Evolutionary conservation across 2,113 vertebrate genomes (phyloP), one percentile per base, ranked within the genome.

Genomic region (Alectura lathami): DNA sequence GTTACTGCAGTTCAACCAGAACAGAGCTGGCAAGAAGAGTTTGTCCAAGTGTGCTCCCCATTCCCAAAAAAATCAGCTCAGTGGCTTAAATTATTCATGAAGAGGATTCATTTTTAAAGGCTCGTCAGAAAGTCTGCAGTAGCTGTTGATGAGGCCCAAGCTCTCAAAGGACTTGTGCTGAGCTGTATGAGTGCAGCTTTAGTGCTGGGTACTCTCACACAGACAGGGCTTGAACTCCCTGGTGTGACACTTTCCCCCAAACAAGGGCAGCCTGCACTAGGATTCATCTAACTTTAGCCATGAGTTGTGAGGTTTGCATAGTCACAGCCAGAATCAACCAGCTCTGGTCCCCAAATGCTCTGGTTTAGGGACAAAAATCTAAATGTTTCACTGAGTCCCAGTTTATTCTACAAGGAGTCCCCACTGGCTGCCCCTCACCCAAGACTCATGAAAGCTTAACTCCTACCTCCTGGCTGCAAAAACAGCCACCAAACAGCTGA

Each of bases 191-290:
- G 13, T 2, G 16, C 29, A 30, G 29, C 78, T 54, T 9, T 43
- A 24, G 47, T 0, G 22, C 13, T 2, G 7, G 3, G 26, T 3
- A 15, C 2, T 17, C 20, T 22, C 14, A 1, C 4, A 0, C 2
- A 21, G 54, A 3, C 2, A 1, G 27, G 47, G 45, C 6, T 32
- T 5, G 1, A 8, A 17, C 24, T 17, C 60, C 51, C 75, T 8
- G 17, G 2, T 3, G 22, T 13, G 76, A 34, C 8, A 3, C 13
- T 2, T 5, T 7, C 53, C 30, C 75, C 11, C 1, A 3, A 21
- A 59, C 42, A 48, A 57, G 40, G 56, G 34, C 27, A 45, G 54
- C 17, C 34, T 42, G 20, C 22, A 1, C 67, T 15, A 24, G 4
- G 17, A 15, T n/a, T 43, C 18, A 18, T 0, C 2, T 4, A 22